phyloP scores from a whole-genome alignment of 2,113 vertebrate species.

The Heliornis fulica region DNA sequence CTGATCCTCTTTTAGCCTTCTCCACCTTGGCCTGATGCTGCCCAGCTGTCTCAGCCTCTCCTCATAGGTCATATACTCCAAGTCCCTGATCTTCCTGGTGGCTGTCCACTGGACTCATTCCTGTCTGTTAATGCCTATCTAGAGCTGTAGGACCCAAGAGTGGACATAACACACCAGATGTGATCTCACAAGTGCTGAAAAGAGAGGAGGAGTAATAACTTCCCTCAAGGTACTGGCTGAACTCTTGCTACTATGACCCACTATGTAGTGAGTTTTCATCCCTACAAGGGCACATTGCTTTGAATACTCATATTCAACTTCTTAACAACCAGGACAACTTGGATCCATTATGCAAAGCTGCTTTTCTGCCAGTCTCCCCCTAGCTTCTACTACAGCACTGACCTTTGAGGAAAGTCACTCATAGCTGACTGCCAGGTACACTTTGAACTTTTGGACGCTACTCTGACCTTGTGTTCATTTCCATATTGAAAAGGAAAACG shows the following conservation, averaged over 20 bases:
- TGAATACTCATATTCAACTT: not conserved
- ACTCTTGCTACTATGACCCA: not conserved
- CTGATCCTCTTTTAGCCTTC: not conserved
- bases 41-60: not conserved
- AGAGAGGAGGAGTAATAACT: not conserved
- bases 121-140: not conserved
- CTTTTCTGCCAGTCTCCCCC: not conserved
- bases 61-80: not conserved
- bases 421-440: not conserved
- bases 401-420: not conserved
- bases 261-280: not conserved
- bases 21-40: not conserved
- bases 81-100: not conserved
- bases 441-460: not conserved
- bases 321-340: not conserved
- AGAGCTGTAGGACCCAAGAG: not conserved
- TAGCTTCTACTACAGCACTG: not conserved
- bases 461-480: not conserved
- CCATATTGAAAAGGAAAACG: not conserved
- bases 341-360: not conserved
- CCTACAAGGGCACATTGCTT: not conserved
- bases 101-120: not conserved
- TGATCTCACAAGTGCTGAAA: not conserved
- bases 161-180: not conserved
- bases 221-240: not conserved